These are phyloP conservation scores for Aphrophora alni DNA, from an alignment of 2,888 invertebrate genomes.

Conservation along the genomic window DNA sequence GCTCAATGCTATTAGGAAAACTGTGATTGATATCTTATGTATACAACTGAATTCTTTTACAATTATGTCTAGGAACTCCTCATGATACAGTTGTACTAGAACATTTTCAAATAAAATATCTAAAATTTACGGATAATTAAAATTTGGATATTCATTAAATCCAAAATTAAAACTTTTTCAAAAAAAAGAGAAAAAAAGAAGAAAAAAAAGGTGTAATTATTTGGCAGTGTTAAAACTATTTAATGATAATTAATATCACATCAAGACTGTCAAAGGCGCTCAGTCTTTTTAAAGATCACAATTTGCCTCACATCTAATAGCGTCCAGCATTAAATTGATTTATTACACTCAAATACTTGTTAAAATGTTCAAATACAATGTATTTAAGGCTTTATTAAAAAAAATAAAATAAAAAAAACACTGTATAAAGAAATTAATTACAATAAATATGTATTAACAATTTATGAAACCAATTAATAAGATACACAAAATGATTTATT, in stretches of 20 bases:
- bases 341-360: background rate
- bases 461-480: background rate
- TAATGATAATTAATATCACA: background rate
- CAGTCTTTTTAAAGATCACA: background rate
- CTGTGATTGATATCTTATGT: background rate
- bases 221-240: background rate
- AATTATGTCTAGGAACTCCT: background rate
- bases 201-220: background rate
- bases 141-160: background rate
- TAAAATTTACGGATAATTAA: background rate
- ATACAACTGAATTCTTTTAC: background rate
- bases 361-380: background rate
- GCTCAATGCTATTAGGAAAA: too few relatives aligned
- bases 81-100: too few relatives aligned
- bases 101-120: too few relatives aligned
- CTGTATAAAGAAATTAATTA: background rate
- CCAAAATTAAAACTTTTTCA: background rate
- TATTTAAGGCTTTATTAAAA: background rate
- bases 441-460: background rate
- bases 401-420: background rate
- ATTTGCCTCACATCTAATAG: background rate
- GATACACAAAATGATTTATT: background rate
- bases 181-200: too few relatives aligned
- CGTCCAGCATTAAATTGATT: background rate
- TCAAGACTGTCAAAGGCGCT: background rate